Evolutionary conservation across 2,113 vertebrate species (phyloP).

Genomic region (Chiloscyllium plagiosum): DNA sequence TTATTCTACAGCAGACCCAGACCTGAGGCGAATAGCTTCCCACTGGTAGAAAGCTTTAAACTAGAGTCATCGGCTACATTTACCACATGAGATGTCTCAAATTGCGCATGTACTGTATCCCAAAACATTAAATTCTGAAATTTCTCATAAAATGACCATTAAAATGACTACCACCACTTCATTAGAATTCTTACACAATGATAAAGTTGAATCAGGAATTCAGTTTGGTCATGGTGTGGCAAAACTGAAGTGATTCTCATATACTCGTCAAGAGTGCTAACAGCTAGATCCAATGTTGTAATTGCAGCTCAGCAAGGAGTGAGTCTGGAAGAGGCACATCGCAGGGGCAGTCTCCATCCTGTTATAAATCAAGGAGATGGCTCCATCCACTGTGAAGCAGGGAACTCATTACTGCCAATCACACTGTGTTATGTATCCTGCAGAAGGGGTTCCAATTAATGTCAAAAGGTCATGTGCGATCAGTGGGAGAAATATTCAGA

Average conservation of each 20-base stretch:
- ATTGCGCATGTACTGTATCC: background rate
- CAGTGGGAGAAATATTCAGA: background rate
- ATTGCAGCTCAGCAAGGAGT: background rate
- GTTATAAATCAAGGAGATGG: background rate
- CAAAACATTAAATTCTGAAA: background rate
- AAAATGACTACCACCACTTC: background rate
- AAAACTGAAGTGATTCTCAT: slow-evolving; percentile 4
- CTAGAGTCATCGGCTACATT: background rate
- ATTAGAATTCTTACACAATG: background rate
- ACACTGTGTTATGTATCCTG: background rate
- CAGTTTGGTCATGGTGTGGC: background rate
- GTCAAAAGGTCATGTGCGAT: background rate
- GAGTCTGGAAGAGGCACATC: background rate
- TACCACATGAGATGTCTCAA: background rate
- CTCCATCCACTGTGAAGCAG: background rate
- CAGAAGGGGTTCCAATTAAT: background rate
- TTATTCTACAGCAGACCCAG: background rate
- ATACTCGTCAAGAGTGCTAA: background rate
- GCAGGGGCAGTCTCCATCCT: background rate
- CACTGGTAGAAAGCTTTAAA: background rate
- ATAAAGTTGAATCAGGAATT: background rate
- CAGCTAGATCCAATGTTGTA: background rate
- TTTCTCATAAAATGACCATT: background rate
- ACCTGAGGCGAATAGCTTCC: background rate
- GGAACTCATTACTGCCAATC: background rate